Percentiles rank a stretch among this genome's conserved stretches.
These are phyloP conservation scores for Amphimallon solstitiale DNA, from an alignment of 2,888 invertebrate species.

Conservation along the genomic window DNA sequence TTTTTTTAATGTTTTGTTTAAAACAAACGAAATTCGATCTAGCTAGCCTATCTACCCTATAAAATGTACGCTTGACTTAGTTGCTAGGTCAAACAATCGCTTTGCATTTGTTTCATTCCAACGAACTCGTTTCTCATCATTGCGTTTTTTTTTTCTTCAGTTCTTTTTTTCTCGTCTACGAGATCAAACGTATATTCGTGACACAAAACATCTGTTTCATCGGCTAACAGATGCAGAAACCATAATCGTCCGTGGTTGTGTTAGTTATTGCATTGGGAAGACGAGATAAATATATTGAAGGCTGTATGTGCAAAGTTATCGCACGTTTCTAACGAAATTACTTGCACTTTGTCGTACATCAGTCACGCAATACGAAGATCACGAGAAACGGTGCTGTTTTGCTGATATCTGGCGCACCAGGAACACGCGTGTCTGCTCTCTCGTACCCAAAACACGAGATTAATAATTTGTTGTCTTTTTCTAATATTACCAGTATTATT, in stretches of 20 bases:
- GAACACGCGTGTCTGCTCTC: neutral
- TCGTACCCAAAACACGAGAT: neutral
- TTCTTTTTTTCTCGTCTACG: neutral
- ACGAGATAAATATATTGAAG: too few species aligned
- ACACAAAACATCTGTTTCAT: constrained; percentile 1
- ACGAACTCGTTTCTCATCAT: too few species aligned
- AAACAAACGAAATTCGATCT: too few species aligned
- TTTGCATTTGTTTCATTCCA: too few species aligned
- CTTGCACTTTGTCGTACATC: neutral
- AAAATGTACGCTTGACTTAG: too few species aligned
- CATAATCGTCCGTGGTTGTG: neutral
- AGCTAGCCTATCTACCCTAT: too few species aligned
- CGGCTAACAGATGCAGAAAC: neutral
- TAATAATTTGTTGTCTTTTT: neutral
- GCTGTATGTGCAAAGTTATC: too few species aligned
- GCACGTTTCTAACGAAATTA: neutral
- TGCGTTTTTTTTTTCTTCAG: neutral
- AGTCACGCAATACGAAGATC: neutral
- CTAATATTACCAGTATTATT: neutral
- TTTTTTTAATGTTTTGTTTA: too few species aligned
- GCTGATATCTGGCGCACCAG: neutral
- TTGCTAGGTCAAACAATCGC: too few species aligned
- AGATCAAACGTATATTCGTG: constrained; percentile 3
- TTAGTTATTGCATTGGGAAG: too few species aligned
- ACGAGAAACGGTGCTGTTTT: too few species aligned